Evolutionary conservation across 2,888 invertebrate genomes (phyloP).

Genomic region (Drosophila prostipennis): DNA sequence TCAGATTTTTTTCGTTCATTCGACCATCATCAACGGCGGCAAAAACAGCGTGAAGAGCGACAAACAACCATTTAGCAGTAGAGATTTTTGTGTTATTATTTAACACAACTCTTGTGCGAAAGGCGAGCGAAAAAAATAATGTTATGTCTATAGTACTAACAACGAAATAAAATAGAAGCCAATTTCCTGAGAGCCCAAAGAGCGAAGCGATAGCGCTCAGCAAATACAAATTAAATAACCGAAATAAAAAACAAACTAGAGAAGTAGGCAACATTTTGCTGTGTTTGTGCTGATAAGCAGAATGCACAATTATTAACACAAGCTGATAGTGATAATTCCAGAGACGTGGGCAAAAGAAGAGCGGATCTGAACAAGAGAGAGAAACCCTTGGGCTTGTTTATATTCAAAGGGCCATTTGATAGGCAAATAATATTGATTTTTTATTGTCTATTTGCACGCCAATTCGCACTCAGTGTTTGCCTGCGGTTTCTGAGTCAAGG

Average conservation of each 20-base stretch:
- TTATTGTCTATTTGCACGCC: conserved; percentile 25
- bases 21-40: conserved; percentile 42
- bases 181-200: conserved; percentile 35
- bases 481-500: conserved; percentile 36
- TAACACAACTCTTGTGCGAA: conserved; percentile 64
- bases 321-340: conserved; percentile 51
- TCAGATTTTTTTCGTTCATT: conserved; percentile 52
- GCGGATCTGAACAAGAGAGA: not conserved
- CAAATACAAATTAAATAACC: conserved; percentile 65
- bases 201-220: conserved; percentile 60
- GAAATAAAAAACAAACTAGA: conserved; percentile 22
- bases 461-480: conserved; percentile 28
- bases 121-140: conserved; percentile 38
- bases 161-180: conserved; percentile 41
- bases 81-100: conserved; percentile 73
- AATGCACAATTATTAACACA: conserved; percentile 65
- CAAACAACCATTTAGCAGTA: conserved; percentile 60
- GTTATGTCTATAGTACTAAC: conserved; percentile 48
- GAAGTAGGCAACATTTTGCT: conserved; percentile 43
- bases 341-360: conserved; percentile 34
- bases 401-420: conserved; percentile 41
- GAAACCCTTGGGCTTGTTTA: conserved; percentile 13
- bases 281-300: conserved; percentile 61
- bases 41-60: conserved; percentile 40
- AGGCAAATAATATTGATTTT: conserved; percentile 53